Conservation (phyloP, 2,113 vertebrate genomes). For the Trematocara unimaculatum region DNA sequence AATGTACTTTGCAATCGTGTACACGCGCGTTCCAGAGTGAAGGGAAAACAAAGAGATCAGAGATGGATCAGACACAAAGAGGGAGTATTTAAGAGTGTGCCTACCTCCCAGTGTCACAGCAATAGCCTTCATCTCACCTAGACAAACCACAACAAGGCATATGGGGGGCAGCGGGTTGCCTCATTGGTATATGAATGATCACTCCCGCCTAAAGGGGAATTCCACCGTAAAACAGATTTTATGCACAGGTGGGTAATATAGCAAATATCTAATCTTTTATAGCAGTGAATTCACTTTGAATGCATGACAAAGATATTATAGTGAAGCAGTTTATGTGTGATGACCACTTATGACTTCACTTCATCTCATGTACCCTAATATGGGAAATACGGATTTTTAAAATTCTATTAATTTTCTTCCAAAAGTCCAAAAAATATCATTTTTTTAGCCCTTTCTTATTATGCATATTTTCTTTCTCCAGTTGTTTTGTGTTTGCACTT, state of each 20-base stretch:
- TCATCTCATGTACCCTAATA: background rate
- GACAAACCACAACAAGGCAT: constrained; percentile 70
- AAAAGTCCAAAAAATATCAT: background rate
- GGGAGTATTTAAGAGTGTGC: constrained; percentile 31
- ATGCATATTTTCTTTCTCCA: background rate
- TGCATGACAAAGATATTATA: background rate
- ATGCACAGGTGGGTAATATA: constrained; percentile 21
- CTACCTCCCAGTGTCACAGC: constrained; percentile 58
- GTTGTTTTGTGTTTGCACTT: background rate
- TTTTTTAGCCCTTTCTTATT: background rate
- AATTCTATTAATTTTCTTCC: background rate
- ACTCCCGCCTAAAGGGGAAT: constrained; percentile 57
- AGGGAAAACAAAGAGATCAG: constrained; percentile 51
- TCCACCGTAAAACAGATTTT: constrained; percentile 42
- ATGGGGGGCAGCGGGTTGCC: constrained; percentile 17
- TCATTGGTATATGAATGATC: constrained; percentile 52
- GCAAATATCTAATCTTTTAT: background rate
- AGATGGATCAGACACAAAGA: constrained; percentile 38
- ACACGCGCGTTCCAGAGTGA: background rate
- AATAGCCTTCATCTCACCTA: constrained; percentile 70
- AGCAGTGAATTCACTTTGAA: background rate
- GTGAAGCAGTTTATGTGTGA: background rate
- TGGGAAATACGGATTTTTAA: background rate
- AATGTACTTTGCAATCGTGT: background rate
- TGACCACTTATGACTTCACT: background rate